Evolutionary conservation across 2,797 vertebrate species (phyloP).

Genomic region (Tiaroga cobitis): DNA sequence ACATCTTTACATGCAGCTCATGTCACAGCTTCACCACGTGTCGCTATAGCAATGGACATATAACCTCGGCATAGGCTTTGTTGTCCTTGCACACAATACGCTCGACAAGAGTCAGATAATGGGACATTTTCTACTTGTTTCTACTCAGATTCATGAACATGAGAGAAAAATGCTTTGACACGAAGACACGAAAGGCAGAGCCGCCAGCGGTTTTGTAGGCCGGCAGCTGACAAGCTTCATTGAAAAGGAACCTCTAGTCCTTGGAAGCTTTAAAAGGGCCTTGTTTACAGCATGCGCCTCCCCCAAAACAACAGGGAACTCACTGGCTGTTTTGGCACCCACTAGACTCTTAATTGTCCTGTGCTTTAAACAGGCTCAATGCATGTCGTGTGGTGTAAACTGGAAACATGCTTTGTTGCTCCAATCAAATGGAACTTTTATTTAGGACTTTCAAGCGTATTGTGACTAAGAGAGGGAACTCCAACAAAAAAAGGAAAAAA

Average conservation of each 20-base stretch:
- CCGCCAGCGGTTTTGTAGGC: conserved; percentile 2
- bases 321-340: conserved; percentile 62
- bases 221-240: conserved; percentile 38
- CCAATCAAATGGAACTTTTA: conserved; percentile 4
- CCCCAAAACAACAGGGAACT: conserved; percentile 62
- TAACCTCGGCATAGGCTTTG: conserved; percentile 12
- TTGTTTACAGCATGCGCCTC: conserved; percentile 23
- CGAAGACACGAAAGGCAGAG: conserved; percentile 47
- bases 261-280: conserved; percentile 56
- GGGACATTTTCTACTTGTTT: conserved; percentile 14
- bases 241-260: conserved; percentile 66
- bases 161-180: conserved; percentile 38
- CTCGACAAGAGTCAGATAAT: conserved; percentile 25
- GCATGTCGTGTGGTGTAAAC: conserved; percentile 46
- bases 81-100: not conserved
- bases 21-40: conserved; percentile 54
- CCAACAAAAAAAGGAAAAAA: not conserved
- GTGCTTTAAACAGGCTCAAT: conserved; percentile 60
- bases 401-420: conserved; percentile 23
- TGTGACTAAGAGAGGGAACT: not conserved
- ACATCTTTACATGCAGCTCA: conserved; percentile 62
- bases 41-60: conserved; percentile 59
- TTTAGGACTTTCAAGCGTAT: conserved; percentile 8
- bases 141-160: not conserved
- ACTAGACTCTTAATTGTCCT: conserved; percentile 54